These are phyloP conservation scores for Trialeurodes vaporariorum DNA, from an alignment of 1,140 invertebrate genomes.

Conservation along the genomic window DNA sequence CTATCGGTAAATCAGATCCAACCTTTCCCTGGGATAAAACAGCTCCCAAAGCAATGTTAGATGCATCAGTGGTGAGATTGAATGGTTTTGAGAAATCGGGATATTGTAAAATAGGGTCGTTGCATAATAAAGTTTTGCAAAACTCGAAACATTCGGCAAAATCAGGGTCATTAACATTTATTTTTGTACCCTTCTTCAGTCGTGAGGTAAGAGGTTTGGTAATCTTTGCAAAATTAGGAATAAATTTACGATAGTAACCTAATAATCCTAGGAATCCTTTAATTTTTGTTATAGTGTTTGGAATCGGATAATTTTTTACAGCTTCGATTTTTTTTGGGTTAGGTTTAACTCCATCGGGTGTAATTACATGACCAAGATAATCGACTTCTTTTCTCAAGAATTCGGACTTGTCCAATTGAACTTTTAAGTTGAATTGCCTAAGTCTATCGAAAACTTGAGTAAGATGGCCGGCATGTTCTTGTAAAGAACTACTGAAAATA, in stretches of 20 bases:
- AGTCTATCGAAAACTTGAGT: slow-evolving; percentile 23
- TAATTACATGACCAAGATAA: slow-evolving; percentile 32
- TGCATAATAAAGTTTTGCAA: slow-evolving; percentile 32
- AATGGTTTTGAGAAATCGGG: slow-evolving; percentile 31
- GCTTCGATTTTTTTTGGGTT: slow-evolving; percentile 31
- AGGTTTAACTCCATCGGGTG: slow-evolving; percentile 25
- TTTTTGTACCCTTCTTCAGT: slow-evolving; percentile 10
- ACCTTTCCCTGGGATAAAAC: slow-evolving; percentile 28
- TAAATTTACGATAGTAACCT: slow-evolving; percentile 33
- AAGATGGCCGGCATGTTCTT: slow-evolving; percentile 21
- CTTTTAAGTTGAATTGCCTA: slow-evolving; percentile 20
- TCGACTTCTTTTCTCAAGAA: slow-evolving; percentile 26
- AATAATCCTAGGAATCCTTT: slow-evolving; percentile 36
- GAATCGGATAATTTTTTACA: slow-evolving; percentile 27
- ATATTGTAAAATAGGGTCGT: slow-evolving; percentile 28
- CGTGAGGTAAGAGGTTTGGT: slow-evolving; percentile 25
- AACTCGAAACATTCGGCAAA: slow-evolving; percentile 29
- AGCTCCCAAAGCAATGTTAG: slow-evolving; percentile 23
- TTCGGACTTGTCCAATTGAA: slow-evolving; percentile 29
- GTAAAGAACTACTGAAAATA: slow-evolving; percentile 19
- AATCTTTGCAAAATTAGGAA: slow-evolving; percentile 27
- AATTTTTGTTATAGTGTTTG: slow-evolving; percentile 30
- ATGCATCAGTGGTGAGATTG: slow-evolving; percentile 44
- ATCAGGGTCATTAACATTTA: not conserved
- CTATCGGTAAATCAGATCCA: slow-evolving; percentile 25